These are phyloP conservation scores for Synanceia verrucosa DNA, from an alignment of 2,797 vertebrate genomes.

Conservation along the genomic window DNA sequence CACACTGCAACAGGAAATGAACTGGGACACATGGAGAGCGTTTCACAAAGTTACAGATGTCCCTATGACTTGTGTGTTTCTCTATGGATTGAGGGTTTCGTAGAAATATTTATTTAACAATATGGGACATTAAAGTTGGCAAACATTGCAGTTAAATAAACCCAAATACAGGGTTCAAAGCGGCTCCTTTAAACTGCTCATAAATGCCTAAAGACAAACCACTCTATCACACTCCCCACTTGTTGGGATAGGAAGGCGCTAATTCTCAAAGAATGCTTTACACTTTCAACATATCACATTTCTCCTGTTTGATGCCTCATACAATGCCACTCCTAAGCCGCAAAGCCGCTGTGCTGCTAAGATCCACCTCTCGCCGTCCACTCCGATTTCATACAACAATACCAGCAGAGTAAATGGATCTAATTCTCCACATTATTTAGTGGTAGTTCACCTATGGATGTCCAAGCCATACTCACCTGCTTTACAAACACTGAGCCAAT, in stretches of 20 bases:
- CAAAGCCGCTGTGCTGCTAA: conserved; percentile 17
- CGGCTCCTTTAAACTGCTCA: conserved; percentile 5
- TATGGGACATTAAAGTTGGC: background rate
- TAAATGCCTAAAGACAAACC: conserved; percentile 39
- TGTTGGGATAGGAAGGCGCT: conserved; percentile 18
- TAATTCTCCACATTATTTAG: background rate
- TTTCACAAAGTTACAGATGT: too few species aligned
- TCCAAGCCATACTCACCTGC: conserved; percentile 1
- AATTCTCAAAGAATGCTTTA: conserved; percentile 48
- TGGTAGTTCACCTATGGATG: background rate
- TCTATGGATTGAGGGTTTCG: too few species aligned
- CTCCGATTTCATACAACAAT: conserved; percentile 8
- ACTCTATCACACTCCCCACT: conserved; percentile 5
- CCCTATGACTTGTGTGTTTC: too few species aligned
- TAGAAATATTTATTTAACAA: too few species aligned
- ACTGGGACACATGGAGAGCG: too few species aligned
- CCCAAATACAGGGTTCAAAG: background rate
- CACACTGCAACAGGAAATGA: too few species aligned
- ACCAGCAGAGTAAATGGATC: conserved; percentile 8
- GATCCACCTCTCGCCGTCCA: conserved; percentile 1
- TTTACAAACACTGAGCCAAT: background rate
- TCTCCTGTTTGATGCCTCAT: conserved; percentile 45
- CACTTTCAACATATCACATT: conserved; percentile 55
- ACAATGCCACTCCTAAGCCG: conserved; percentile 26
- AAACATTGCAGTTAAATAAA: background rate